A percentile compares a stretch with the other conserved stretches of the same genome.
phyloP scores from a whole-genome alignment of 2,113 vertebrate genomes.

The Tyto alba region DNA sequence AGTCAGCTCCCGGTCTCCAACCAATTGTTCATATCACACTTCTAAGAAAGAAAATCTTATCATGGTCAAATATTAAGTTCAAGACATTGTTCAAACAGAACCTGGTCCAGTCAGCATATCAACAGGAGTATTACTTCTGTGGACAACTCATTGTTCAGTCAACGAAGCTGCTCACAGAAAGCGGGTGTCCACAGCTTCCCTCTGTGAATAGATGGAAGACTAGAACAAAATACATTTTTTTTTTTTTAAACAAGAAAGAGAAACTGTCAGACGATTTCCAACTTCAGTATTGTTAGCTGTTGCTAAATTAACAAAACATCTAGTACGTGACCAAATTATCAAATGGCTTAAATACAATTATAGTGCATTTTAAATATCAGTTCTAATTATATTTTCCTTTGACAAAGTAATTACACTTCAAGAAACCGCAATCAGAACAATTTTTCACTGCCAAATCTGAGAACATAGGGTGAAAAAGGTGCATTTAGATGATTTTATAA shows the following conservation, averaged over 20 bases:
- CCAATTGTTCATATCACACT: neutral
- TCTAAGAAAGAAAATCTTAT: neutral
- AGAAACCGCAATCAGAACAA: constrained; percentile 69
- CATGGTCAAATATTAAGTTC: constrained; percentile 20
- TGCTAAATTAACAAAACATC: constrained; percentile 72
- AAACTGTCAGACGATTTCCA: constrained; percentile 54
- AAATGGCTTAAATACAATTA: constrained; percentile 72
- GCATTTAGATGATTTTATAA: constrained; percentile 71
- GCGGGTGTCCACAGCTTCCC: neutral
- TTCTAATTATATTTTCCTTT: constrained; percentile 79
- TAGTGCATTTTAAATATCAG: constrained; percentile 71
- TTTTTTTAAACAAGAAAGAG: constrained; percentile 42
- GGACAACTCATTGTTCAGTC: neutral
- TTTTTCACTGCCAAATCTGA: constrained; percentile 72
- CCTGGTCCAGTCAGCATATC: neutral
- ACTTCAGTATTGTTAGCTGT: constrained; percentile 55
- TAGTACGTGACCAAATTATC: constrained; percentile 68
- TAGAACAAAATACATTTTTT: constrained; percentile 44
- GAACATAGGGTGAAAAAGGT: constrained; percentile 76
- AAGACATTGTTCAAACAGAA: neutral
- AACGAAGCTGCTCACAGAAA: neutral
- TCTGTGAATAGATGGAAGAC: constrained; percentile 26
- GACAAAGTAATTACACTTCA: constrained; percentile 76
- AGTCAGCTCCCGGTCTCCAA: neutral
- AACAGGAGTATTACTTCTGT: neutral